These are phyloP conservation scores for Archaeoteleia sp. DNA, from an alignment of 2,888 invertebrate species.

Conservation along the genomic window DNA sequence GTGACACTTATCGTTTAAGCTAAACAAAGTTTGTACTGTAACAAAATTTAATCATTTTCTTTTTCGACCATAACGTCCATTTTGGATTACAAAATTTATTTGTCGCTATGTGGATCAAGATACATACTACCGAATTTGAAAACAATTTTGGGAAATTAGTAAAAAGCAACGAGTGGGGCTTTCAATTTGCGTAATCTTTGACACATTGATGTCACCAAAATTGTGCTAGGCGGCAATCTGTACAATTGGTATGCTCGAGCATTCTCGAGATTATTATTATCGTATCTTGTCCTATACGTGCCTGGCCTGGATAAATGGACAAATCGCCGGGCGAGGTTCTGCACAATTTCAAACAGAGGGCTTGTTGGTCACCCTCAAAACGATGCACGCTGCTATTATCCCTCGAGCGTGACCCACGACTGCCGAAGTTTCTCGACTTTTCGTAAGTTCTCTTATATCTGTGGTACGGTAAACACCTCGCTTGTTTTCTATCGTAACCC, in stretches of 20 bases:
- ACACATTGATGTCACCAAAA: conserved; percentile 18
- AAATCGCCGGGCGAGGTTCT: conserved; percentile 30
- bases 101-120: no score
- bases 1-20: no score
- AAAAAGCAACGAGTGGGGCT: no score
- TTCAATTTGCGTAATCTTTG: neutral
- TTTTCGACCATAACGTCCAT: no score
- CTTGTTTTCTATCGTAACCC: conserved; percentile 9
- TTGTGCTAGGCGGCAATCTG: conserved; percentile 15
- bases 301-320: conserved; percentile 29
- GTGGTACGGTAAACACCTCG: conserved; percentile 10
- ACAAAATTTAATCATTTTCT: no score
- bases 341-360: conserved; percentile 31
- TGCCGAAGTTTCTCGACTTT: conserved; percentile 49
- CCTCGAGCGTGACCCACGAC: conserved; percentile 35
- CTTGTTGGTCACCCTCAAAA: conserved; percentile 26
- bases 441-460: conserved; percentile 1
- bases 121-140: no score
- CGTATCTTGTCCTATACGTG: conserved; percentile 40
- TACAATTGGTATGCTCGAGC: conserved; percentile 30
- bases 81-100: no score
- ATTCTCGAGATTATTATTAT: conserved; percentile 36
- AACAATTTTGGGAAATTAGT: no score
- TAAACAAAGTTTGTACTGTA: no score
- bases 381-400: conserved; percentile 18